phyloP scores from a whole-genome alignment of 2,888 invertebrate genomes.

The Watsonalla cultraria region DNA sequence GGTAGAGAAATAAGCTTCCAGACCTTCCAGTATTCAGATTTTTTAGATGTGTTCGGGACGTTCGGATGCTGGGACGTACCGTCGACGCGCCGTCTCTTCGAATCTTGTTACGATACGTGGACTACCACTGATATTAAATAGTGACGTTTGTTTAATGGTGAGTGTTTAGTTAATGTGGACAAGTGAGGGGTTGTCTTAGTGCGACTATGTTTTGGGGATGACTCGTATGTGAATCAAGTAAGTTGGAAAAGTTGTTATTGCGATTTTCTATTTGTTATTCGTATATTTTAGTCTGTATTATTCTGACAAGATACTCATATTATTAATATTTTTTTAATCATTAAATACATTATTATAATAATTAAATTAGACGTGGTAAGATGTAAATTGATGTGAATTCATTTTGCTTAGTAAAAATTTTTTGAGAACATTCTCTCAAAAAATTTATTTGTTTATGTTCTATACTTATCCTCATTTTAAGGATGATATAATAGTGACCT shows the following conservation, averaged over 20 bases:
- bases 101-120: slow-evolving; percentile 45
- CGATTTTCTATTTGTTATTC: not conserved
- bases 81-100: slow-evolving; percentile 22
- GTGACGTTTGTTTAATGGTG: slow-evolving; percentile 18
- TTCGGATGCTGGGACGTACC: slow-evolving; percentile 58
- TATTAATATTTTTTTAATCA: too few species aligned
- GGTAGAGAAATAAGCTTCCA: slow-evolving; percentile 67
- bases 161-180: slow-evolving; percentile 28
- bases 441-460: too few species aligned
- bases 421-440: too few species aligned
- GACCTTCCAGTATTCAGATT: slow-evolving; percentile 71
- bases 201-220: slow-evolving; percentile 27
- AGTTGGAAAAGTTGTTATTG: slow-evolving; percentile 26
- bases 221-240: slow-evolving; percentile 24
- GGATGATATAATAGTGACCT: too few species aligned
- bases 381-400: too few species aligned
- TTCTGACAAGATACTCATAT: not conserved
- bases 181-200: slow-evolving; percentile 33
- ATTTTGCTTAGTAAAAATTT: too few species aligned
- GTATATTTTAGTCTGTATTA: not conserved
- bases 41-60: slow-evolving; percentile 70
- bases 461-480: too few species aligned
- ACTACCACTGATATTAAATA: slow-evolving; percentile 18
- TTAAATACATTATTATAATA: too few species aligned
- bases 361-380: too few species aligned